Conservation (phyloP, 2,113 vertebrate species). For the Paramormyrops kingsleyae region DNA sequence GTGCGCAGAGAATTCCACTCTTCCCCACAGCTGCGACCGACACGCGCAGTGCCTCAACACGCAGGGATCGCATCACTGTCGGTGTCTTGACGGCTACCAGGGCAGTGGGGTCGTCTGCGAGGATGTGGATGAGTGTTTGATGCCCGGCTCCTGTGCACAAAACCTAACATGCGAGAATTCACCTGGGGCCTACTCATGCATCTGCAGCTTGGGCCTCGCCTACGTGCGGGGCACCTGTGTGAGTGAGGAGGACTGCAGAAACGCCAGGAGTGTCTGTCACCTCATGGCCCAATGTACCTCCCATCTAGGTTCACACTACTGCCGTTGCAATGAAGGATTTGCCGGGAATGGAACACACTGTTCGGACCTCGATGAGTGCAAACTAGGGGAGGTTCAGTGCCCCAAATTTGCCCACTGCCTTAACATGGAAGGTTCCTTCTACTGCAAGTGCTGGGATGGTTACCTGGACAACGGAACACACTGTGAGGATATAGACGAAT, state of each 20-base stretch:
- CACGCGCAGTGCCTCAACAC: constrained; percentile 59
- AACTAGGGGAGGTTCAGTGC: constrained; percentile 34
- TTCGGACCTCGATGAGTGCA: constrained; percentile 63
- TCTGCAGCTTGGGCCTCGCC: constrained; percentile 46
- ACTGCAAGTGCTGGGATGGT: constrained; percentile 61
- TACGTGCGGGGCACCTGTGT: constrained; percentile 56
- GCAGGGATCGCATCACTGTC: constrained; percentile 59
- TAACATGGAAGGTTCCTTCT: constrained; percentile 61
- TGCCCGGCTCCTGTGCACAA: constrained; percentile 39
- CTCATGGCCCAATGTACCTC: constrained; percentile 47
- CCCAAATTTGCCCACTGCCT: constrained; percentile 54
- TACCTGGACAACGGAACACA: constrained; percentile 52
- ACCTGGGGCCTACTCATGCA: constrained; percentile 60
- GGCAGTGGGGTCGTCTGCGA: constrained; percentile 59
- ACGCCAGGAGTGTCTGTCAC: constrained; percentile 47
- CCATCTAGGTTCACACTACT: constrained; percentile 57
- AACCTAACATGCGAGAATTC: constrained; percentile 62
- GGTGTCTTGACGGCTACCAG: constrained; percentile 55
- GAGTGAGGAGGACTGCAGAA: constrained; percentile 47
- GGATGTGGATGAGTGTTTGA: constrained; percentile 64
- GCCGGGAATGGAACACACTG: constrained; percentile 59
- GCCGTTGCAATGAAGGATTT: constrained; percentile 56
- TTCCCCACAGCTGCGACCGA: constrained; percentile 54
- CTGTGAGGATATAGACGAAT: constrained; percentile 65
- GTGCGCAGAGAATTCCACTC: constrained; percentile 49